phyloP scores from a whole-genome alignment of 2,888 invertebrate species.

The Ornithoptera priamus region DNA sequence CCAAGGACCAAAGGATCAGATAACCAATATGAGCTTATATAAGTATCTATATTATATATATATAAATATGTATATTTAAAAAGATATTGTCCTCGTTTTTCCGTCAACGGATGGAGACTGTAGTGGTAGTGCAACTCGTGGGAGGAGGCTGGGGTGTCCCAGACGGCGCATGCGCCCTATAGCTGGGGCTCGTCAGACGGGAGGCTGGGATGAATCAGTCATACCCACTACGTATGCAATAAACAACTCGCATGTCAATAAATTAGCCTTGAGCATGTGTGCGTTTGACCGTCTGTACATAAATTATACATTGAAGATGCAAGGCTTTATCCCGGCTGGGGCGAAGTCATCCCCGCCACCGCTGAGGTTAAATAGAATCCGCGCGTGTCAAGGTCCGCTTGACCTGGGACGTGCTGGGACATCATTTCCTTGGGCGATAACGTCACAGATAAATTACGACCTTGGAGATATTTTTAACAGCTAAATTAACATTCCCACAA shows the following conservation, averaged over 20 bases:
- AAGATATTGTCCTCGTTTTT: too few species aligned
- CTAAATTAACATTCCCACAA: too few species aligned
- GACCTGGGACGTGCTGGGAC: not conserved
- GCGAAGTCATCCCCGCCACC: not conserved
- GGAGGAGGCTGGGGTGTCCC: conserved; percentile 20
- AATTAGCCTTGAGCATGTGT: conserved; percentile 6
- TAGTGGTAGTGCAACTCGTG: conserved; percentile 25
- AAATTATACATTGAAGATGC: not conserved
- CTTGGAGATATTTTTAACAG: not conserved
- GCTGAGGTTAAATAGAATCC: conserved; percentile 12
- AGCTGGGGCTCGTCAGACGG: conserved; percentile 5
- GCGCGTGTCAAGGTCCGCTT: conserved; percentile 20
- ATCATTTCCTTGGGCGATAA: not conserved
- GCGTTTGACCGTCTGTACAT: not conserved
- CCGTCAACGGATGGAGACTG: not conserved
- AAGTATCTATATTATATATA: too few species aligned
- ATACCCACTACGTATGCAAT: conserved; percentile 8
- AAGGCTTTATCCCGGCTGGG: not conserved
- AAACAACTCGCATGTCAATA: conserved; percentile 17
- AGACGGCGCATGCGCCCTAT: conserved; percentile 20
- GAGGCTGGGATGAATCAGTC: conserved; percentile 5
- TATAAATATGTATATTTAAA: too few species aligned
- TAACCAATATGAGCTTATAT: too few species aligned
- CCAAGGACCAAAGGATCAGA: too few species aligned
- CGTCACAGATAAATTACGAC: not conserved